phyloP scores from a whole-genome alignment of 2,113 vertebrate species.

The Rhinichthys klamathensis region DNA sequence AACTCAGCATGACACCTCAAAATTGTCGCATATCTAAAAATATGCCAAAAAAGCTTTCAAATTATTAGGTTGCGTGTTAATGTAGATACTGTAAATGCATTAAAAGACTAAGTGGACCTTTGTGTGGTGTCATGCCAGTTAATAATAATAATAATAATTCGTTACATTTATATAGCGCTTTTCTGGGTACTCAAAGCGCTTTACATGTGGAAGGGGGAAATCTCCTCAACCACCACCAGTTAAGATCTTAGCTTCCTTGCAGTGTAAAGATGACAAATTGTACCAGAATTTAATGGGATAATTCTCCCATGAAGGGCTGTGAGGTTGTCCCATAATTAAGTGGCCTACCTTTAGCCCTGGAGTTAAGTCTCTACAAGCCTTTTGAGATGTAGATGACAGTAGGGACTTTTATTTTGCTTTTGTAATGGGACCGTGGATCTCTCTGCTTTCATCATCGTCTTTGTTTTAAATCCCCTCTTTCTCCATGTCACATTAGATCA shows the following conservation, averaged over 20 bases:
- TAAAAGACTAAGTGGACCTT: background rate
- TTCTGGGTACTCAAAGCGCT: too few species aligned
- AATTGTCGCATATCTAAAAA: constrained; percentile 6
- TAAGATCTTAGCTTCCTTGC: background rate
- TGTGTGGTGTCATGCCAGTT: background rate
- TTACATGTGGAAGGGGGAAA: too few species aligned
- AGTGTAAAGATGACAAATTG: background rate
- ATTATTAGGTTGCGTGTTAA: background rate
- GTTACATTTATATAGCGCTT: too few species aligned
- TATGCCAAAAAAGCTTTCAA: background rate
- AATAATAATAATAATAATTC: background rate
- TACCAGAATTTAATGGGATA: background rate
- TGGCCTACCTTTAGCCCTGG: background rate
- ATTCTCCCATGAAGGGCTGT: background rate
- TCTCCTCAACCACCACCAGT: too few species aligned
- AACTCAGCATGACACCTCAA: background rate
- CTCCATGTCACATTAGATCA: constrained; percentile 4
- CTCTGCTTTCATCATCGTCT: background rate
- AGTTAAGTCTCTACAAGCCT: constrained; percentile 3
- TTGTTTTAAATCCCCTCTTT: background rate
- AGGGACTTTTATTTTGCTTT: constrained; percentile 36
- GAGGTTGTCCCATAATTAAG: background rate
- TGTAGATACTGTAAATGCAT: background rate
- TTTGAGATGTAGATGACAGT: constrained; percentile 30
- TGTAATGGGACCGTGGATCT: constrained; percentile 19